A percentile compares a stretch with the other conserved stretches of the same genome.
Conservation (phyloP, 2,888 invertebrate species). For the Drosophila trichaetosa region DNA sequence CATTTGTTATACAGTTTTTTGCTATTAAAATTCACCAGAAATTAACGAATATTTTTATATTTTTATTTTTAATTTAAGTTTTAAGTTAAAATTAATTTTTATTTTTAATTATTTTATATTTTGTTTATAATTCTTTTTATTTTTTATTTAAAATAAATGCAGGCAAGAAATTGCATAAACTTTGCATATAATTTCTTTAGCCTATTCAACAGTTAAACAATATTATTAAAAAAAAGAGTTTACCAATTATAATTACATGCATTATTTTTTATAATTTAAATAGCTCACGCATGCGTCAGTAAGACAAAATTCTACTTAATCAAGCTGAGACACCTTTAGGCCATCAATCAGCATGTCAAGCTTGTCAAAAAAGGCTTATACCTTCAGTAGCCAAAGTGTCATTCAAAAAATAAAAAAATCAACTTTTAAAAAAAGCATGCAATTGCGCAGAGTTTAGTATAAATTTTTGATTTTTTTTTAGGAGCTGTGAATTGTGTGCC, state of each 20-base stretch:
- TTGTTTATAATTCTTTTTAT: no score
- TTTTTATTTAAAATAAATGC: no score
- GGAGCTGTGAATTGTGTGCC: constrained; percentile 48
- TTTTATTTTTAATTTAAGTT: no score
- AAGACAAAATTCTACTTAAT: not conserved
- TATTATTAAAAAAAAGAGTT: no score
- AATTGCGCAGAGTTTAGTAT: constrained; percentile 52
- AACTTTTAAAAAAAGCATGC: constrained; percentile 33
- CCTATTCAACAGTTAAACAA: no score
- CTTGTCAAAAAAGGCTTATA: not conserved
- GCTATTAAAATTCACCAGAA: not conserved
- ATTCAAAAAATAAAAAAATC: constrained; percentile 12
- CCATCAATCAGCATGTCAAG: not conserved
- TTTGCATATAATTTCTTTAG: no score
- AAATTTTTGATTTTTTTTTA: constrained; percentile 21
- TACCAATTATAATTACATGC: not conserved
- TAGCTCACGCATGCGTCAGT: not conserved
- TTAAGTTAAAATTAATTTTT: no score
- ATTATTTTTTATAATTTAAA: not conserved
- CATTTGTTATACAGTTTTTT: no score
- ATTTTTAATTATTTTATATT: no score
- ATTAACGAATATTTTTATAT: not conserved
- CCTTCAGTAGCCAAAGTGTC: not conserved
- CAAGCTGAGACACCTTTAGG: not conserved
- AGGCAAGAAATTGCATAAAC: no score